Evolutionary conservation across 1,140 invertebrate genomes (phyloP).

Genomic region (Sitophilus oryzae): DNA sequence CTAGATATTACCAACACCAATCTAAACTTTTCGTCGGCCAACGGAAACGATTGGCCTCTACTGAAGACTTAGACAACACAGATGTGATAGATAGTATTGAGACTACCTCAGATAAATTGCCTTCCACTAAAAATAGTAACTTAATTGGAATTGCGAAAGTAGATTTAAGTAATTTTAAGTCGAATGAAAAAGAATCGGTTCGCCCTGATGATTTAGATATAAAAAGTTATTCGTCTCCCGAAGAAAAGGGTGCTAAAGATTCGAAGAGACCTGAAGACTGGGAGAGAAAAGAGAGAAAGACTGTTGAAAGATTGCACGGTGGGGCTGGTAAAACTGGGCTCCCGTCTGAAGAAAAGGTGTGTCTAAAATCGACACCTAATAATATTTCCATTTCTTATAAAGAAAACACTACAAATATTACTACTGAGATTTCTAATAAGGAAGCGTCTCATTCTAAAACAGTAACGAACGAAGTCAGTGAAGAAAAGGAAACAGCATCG

Average conservation of each 20-base stretch:
- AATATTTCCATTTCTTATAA: slow-evolving; percentile 29
- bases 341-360: slow-evolving; percentile 26
- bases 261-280: slow-evolving; percentile 46
- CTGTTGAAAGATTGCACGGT: slow-evolving; percentile 44
- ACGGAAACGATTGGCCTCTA: slow-evolving; percentile 41
- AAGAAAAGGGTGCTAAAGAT: slow-evolving; percentile 47
- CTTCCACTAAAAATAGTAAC: slow-evolving; percentile 27
- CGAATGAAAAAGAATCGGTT: slow-evolving; percentile 31
- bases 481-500: neutral
- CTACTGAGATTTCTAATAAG: slow-evolving; percentile 11
- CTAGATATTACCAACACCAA: slow-evolving; percentile 41
- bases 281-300: slow-evolving; percentile 41
- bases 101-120: slow-evolving; percentile 26
- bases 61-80: slow-evolving; percentile 39
- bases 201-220: slow-evolving; percentile 35
- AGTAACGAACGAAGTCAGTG: neutral
- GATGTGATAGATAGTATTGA: slow-evolving; percentile 32
- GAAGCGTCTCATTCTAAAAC: neutral
- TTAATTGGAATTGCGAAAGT: slow-evolving; percentile 34
- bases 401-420: slow-evolving; percentile 1
- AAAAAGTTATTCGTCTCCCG: slow-evolving; percentile 38
- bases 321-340: slow-evolving; percentile 44
- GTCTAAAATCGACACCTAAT: slow-evolving; percentile 28
- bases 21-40: slow-evolving; percentile 34
- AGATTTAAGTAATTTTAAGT: slow-evolving; percentile 34